Base-by-base conservation (phyloP, 1,140 invertebrate species). In the Agrypnia vestita region DNA sequence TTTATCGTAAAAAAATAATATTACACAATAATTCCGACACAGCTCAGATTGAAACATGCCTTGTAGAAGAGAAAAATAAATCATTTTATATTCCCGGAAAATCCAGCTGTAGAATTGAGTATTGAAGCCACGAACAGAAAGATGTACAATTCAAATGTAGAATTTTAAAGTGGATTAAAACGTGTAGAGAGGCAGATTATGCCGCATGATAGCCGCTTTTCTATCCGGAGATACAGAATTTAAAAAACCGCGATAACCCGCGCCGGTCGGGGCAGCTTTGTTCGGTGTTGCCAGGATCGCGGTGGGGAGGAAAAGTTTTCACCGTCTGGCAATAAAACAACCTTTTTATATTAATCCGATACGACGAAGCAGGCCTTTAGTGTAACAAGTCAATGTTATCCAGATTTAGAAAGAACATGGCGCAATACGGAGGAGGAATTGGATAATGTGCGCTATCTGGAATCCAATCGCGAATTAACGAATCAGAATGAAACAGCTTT, bases 331-430 rank as follows among this genome's bases (percentile, higher is more conserved):
- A 64, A 64, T 64, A 64, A 64, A 64, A 64, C 61, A 64, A 64
- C 61, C 61, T 64, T 64, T 64, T 64, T 64, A 64, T 64, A 64
- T 64, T 51, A 64, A 64, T 64, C 61, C 61, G 35, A 64, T 64
- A 64, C 61, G 35, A 64, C 35, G 61, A 25, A 25, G 35, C 19
- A 64, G 19, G 35, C 19, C 19, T 13, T 25, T 17, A 13, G 61
- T 64, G 6, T 43, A 35, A 64, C 61, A 64, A 64, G 61, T 64
- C 61, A 64, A 64, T 64, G 61, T n/a, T 64, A 64, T 64, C 61
- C 61, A 64, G 61, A 64, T 64, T 64, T 13, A 25, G 61, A 43
- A 11, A 15, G 49, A 19, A 59, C 55, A 59, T 10, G 21, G 61
- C 25, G 10, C 19, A 44, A 11, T 25, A 43, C 1, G 61, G 61